phyloP scores from a whole-genome alignment of 30 jellyfish, hydroid and myxozoan species.

The Aurelia aurita region DNA sequence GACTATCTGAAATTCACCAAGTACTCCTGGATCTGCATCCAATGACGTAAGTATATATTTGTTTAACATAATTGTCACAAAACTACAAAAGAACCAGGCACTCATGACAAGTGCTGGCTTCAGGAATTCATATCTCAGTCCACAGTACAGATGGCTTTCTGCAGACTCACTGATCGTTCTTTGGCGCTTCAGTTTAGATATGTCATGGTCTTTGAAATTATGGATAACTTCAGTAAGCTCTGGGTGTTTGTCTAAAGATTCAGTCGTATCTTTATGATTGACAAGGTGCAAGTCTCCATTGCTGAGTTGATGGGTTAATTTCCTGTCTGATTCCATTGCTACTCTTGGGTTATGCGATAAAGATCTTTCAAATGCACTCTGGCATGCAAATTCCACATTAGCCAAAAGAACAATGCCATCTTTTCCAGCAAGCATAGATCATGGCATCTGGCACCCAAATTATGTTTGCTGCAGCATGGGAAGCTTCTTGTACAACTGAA shows the following conservation, averaged over 20 bases:
- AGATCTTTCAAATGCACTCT: not conserved
- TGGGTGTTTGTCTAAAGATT: not conserved
- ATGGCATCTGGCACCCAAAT: no score
- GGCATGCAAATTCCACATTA: not conserved
- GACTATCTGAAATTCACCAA: slow-evolving; percentile 92
- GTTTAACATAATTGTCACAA: slow-evolving; percentile 85
- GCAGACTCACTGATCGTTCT: not conserved
- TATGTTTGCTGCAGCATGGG: not conserved
- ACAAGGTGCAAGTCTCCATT: slow-evolving; percentile 42
- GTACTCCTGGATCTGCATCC: slow-evolving; percentile 92
- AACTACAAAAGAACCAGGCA: slow-evolving; percentile 93
- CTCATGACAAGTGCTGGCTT: slow-evolving; percentile 80
- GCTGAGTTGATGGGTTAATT: slow-evolving; percentile 32
- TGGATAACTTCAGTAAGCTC: slow-evolving; percentile 16
- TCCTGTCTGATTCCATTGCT: slow-evolving; percentile 28
- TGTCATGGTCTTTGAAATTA: not conserved
- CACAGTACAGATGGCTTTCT: slow-evolving; percentile 4
- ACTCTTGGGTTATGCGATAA: not conserved
- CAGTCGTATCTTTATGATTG: slow-evolving; percentile 36
- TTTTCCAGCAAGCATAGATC: slow-evolving; percentile 17
- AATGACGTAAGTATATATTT: slow-evolving; percentile 82
- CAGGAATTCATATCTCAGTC: slow-evolving; percentile 32
- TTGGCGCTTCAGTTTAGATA: not conserved
- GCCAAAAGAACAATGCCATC: slow-evolving; percentile 12
- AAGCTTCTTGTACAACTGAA: not conserved